Evolutionary conservation across 2,113 vertebrate genomes (phyloP), one percentile per base, ranked within the genome.

Genomic region (Spea bombifrons): DNA sequence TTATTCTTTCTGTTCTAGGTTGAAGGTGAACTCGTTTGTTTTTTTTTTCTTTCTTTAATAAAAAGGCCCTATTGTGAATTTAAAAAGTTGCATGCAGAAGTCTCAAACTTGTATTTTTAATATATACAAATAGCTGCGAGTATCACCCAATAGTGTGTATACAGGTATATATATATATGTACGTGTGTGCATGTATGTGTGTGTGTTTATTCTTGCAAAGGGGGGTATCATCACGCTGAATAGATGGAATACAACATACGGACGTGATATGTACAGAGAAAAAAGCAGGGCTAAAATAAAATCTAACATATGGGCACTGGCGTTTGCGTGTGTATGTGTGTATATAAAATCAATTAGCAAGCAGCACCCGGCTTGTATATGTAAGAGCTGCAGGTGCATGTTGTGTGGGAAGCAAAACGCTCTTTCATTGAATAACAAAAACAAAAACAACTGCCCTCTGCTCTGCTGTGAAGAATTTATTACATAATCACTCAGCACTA

Each of bases 221-320:
- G 55, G 10, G 10, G 10, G 55, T 13, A 4, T 59, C 9, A 9
- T 59, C 10, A 59, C 15, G 10, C 55, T 59, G 15, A 59, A 59
- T 59, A 59, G 15, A 59, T 13, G 55, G 55, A 59, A 59, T 59
- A 59, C 55, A 59, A 13, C 55, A 59, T 59, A 59, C 15, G 55
- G 55, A 13, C 1, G 4, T 9, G 55, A 59, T 59, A 59, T 13
- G 55, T 59, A 59, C 55, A 59, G 55, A 9, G 30, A 30, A 30
- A 2, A 59, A 13, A 13, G 15, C 55, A 59, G 55, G 55, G 55
- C 2, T 59, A 59, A 13, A 59, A 59, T 53, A 71, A 71, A 71
- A 71, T 52, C 7, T n/a, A 71, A 53, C 69, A 71, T 71, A 71
- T 71, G 69, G 69, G 49, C 16, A 12, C 53, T 71, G 49, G 48